Evolutionary conservation across 1,140 invertebrate genomes (phyloP).

Genomic region (Calycopis cecrops): DNA sequence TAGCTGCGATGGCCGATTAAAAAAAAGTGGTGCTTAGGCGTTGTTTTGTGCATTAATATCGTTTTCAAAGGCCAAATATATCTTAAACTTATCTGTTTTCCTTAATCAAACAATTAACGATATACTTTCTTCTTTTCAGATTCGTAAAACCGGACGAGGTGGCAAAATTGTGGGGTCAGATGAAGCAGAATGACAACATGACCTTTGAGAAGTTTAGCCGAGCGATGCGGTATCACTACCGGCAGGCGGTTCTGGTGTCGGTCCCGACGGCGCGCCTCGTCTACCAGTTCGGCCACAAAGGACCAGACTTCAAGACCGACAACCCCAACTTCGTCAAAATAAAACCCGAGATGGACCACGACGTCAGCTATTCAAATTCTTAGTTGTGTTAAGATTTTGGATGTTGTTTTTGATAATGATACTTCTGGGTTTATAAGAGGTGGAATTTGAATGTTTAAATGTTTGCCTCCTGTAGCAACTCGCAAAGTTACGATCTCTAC

Average conservation of each 20-base stretch:
- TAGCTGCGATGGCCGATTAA: too few relatives aligned
- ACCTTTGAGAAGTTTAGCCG: conserved; percentile 95
- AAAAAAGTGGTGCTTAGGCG: too few relatives aligned
- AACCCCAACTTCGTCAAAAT: conserved; percentile 79
- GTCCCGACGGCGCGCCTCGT: conserved; percentile 88
- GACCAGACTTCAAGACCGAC: conserved; percentile 82
- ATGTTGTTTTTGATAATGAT: too few relatives aligned
- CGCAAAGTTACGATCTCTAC: too few relatives aligned
- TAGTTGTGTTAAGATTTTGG: conserved; percentile 30
- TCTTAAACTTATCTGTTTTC: too few relatives aligned
- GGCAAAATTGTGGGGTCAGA: conserved; percentile 90
- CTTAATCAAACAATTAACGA: not conserved
- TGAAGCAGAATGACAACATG: conserved; percentile 93
- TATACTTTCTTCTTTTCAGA: conserved; percentile 64
- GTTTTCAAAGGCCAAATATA: too few relatives aligned
- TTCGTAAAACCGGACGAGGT: conserved; percentile 94
- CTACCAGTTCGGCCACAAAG: conserved; percentile 90
- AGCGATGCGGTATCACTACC: conserved; percentile 96
- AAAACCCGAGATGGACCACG: conserved; percentile 50
- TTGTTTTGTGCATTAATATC: too few relatives aligned
- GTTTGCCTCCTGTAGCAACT: too few relatives aligned
- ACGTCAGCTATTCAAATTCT: conserved; percentile 35
- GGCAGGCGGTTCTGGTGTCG: conserved; percentile 86
- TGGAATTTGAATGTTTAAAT: too few relatives aligned
- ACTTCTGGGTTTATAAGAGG: too few relatives aligned